Conservation (phyloP, 2,113 vertebrate genomes). For the Elephas maximus region DNA sequence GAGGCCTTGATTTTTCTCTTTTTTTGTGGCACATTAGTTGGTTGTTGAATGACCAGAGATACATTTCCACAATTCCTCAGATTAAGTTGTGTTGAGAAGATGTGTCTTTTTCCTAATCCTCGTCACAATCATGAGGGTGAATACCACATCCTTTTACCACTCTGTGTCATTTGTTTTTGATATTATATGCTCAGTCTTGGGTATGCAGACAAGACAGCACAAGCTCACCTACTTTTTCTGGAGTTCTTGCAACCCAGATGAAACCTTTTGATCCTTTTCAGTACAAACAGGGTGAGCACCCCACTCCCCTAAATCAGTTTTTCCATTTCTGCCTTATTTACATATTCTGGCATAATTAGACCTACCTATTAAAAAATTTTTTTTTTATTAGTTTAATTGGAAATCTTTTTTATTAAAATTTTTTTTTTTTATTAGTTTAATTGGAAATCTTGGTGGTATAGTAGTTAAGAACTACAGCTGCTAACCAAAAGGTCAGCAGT, state of each 20-base stretch:
- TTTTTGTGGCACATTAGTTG: neutral
- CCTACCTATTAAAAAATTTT: neutral
- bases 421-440: too few species aligned
- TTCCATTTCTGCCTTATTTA: neutral
- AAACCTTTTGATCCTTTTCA: neutral
- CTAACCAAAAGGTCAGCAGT: too few species aligned
- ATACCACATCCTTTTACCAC: neutral
- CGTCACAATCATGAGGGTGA: neutral
- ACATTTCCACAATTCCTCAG: neutral
- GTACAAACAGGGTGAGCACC: neutral
- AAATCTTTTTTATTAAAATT: too few species aligned
- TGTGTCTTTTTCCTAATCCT: neutral
- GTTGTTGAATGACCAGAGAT: neutral
- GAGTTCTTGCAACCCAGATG: neutral
- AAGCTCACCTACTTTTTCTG: neutral
- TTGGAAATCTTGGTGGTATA: too few species aligned
- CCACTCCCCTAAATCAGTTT: neutral
- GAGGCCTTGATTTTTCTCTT: neutral
- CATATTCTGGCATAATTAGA: neutral
- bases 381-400: too few species aligned
- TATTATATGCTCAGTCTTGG: neutral
- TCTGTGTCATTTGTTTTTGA: neutral
- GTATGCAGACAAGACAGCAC: neutral
- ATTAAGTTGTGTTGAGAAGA: neutral
- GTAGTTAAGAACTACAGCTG: too few species aligned